phyloP scores from a whole-genome alignment of 2,888 invertebrate genomes.

The Sminthurinus aureus region DNA sequence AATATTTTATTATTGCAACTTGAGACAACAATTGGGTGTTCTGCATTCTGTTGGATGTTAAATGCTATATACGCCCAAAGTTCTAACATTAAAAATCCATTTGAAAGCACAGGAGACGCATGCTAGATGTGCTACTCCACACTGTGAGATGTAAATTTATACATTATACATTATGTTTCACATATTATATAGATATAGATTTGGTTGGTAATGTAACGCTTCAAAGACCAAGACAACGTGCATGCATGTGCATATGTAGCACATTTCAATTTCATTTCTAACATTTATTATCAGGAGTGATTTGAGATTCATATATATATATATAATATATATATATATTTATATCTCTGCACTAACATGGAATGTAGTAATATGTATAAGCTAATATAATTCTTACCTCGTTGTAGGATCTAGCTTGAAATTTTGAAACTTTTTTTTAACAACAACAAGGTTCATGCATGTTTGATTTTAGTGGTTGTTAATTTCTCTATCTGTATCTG shows the following conservation, averaged over 20 bases:
- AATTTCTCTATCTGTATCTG: slow-evolving; percentile 1
- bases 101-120: background rate
- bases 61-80: background rate
- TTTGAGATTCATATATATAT: background rate
- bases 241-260: slow-evolving; percentile 9
- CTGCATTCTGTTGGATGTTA: background rate
- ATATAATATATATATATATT: background rate
- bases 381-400: background rate
- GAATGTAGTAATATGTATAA: no score
- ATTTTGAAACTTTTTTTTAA: background rate
- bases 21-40: background rate
- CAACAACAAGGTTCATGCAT: slow-evolving; percentile 3
- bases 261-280: slow-evolving; percentile 19
- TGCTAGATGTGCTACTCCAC: background rate
- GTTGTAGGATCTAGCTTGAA: background rate
- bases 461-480: slow-evolving; percentile 24
- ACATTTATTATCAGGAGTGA: background rate
- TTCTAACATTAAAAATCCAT: background rate
- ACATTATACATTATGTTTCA: background rate
- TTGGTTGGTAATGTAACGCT: background rate
- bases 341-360: no score
- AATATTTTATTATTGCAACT: background rate
- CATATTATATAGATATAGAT: background rate
- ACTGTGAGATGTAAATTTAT: background rate
- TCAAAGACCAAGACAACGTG: slow-evolving; percentile 6